A percentile compares a stretch with the other conserved stretches of the same genome.
Evolutionary conservation across 2,888 invertebrate species (phyloP).

Genomic region (Pterobdella sp.): DNA sequence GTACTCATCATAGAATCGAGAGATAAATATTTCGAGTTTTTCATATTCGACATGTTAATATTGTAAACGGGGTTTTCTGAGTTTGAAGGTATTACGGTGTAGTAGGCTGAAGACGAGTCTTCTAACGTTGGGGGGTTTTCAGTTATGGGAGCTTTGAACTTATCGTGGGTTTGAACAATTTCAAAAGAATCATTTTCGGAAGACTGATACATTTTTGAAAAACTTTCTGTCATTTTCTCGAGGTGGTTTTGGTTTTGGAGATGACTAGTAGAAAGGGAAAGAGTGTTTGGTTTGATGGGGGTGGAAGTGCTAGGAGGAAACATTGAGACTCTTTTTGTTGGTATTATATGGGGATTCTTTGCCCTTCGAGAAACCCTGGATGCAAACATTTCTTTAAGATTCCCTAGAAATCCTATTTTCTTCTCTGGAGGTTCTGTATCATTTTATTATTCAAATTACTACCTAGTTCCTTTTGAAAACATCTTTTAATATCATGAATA

Average conservation of each 20-base stretch:
- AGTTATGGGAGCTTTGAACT: constrained; percentile 17
- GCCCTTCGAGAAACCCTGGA: neutral
- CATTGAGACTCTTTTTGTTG: constrained; percentile 16
- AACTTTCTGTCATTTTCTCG: neutral
- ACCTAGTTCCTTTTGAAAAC: no score
- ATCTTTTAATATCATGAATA: no score
- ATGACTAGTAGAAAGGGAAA: neutral
- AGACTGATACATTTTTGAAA: neutral
- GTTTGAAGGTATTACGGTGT: neutral
- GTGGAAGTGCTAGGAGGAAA: neutral
- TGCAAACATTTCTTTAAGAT: neutral
- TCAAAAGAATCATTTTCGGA: constrained; percentile 5
- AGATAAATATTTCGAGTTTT: neutral
- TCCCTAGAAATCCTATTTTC: neutral
- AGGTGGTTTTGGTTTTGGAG: neutral
- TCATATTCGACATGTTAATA: neutral
- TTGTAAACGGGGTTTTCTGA: neutral
- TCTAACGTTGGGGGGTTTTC: constrained; percentile 17
- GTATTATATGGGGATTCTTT: neutral
- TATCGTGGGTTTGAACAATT: constrained; percentile 1
- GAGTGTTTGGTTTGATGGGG: neutral
- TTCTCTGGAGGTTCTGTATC: neutral
- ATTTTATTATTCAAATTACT: no score
- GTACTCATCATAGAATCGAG: neutral
- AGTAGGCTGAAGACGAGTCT: neutral